phyloP scores from a whole-genome alignment of 64 coral and sea anemone species.

The Platygyra sinensis region DNA sequence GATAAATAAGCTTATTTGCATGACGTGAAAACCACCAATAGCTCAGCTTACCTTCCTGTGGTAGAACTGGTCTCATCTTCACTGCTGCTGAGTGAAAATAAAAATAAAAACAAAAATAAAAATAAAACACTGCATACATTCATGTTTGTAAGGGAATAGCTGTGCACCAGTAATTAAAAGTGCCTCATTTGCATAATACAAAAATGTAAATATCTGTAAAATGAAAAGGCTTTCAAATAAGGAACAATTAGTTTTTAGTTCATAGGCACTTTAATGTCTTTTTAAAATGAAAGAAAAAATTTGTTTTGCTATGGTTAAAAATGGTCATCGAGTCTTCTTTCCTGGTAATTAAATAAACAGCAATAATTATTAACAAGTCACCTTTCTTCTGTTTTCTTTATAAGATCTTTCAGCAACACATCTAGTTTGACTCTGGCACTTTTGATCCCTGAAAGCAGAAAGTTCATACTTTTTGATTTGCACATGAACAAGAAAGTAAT shows the following conservation, averaged over 20 bases:
- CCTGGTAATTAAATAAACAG: neutral
- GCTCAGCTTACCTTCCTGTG: neutral
- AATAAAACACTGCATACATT: neutral
- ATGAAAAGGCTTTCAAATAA: no score
- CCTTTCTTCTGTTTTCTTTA: slow-evolving; percentile 65
- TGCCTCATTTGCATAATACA: no score
- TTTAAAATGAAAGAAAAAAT: neutral
- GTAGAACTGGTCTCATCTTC: slow-evolving; percentile 22
- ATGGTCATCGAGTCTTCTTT: no score
- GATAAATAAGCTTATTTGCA: no score
- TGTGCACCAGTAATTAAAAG: no score
- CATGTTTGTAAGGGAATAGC: neutral
- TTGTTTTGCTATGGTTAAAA: no score
- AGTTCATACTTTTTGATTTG: no score
- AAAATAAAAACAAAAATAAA: no score
- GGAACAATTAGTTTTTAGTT: no score
- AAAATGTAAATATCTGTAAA: no score
- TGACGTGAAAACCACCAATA: no score
- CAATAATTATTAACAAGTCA: neutral
- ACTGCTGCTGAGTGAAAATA: neutral
- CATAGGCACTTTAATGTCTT: neutral
- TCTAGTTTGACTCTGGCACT: slow-evolving; percentile 56
- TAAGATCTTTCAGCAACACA: slow-evolving; percentile 64
- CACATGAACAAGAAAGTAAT: no score
- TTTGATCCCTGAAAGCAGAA: slow-evolving; percentile 6